These are phyloP conservation scores for Illadopsis cleaveri DNA, from an alignment of 2,113 vertebrate species.

Conservation along the genomic window DNA sequence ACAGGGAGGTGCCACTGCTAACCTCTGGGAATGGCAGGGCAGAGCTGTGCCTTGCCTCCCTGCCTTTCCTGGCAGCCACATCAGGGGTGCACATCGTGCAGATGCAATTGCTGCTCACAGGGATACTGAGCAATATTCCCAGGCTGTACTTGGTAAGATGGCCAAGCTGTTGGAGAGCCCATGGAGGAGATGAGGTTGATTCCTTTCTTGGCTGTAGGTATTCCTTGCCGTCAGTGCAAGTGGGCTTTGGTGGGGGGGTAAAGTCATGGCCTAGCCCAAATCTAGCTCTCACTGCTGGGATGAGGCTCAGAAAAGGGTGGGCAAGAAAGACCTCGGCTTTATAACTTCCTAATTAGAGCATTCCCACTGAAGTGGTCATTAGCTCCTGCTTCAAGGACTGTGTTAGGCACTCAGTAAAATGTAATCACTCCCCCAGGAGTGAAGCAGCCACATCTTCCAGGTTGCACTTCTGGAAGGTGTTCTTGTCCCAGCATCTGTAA, in stretches of 20 bases:
- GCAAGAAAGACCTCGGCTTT: not conserved
- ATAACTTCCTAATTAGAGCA: not conserved
- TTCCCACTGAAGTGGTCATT: not conserved
- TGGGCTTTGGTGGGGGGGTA: not conserved
- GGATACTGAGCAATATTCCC: not conserved
- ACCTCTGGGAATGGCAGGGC: not conserved
- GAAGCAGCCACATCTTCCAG: not conserved
- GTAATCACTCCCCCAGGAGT: not conserved
- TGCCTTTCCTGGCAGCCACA: not conserved
- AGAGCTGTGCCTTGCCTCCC: not conserved
- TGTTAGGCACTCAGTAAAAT: not conserved
- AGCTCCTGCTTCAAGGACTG: not conserved
- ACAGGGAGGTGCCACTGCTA: not conserved
- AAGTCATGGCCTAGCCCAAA: not conserved
- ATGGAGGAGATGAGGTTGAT: not conserved
- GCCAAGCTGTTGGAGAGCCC: not conserved
- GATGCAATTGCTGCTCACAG: not conserved
- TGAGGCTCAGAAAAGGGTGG: not conserved
- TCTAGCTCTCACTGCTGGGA: not conserved
- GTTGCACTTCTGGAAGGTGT: not conserved
- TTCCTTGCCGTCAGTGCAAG: not conserved
- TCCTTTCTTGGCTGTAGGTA: not conserved
- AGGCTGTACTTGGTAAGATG: not conserved
- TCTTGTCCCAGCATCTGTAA: not conserved
- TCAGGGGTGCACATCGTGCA: accelerated